phyloP scores from a whole-genome alignment of 2,888 invertebrate genomes.

The Unio pictorum region DNA sequence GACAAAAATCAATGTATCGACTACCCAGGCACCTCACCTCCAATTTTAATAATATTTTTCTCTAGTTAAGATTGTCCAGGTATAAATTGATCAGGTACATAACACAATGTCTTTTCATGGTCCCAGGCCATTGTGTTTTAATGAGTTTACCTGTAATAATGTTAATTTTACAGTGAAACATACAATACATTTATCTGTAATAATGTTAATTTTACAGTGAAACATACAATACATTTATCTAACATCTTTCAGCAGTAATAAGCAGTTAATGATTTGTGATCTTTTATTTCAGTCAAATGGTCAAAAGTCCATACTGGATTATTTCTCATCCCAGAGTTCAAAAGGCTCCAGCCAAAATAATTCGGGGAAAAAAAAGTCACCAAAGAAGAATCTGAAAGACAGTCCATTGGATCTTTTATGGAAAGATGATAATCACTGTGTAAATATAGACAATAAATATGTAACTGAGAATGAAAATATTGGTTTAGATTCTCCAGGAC shows the following conservation, averaged over 20 bases:
- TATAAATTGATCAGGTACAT: no score
- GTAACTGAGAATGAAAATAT: neutral
- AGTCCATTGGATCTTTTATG: neutral
- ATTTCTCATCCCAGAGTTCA: conserved; percentile 35
- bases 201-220: no score
- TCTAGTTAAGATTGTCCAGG: no score
- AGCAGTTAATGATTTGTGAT: neutral
- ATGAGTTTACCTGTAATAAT: no score
- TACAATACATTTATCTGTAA: no score
- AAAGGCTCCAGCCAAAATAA: neutral
- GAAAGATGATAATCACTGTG: conserved; percentile 1
- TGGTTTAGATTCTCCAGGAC: conserved; percentile 1
- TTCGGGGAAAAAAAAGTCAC: neutral
- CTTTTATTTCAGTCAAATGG: conserved; percentile 45
- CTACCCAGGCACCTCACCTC: no score
- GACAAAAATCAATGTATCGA: no score
- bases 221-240: no score
- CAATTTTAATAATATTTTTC: no score
- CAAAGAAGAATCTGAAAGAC: conserved; percentile 3
- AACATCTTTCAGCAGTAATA: neutral
- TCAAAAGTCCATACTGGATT: conserved; percentile 59
- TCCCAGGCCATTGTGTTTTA: no score
- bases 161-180: no score
- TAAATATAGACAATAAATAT: neutral
- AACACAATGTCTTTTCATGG: no score